Percentiles rank a stretch among this genome's conserved stretches.
phyloP scores from a whole-genome alignment of 2,888 invertebrate species.

The Dolichomitus sp. region DNA sequence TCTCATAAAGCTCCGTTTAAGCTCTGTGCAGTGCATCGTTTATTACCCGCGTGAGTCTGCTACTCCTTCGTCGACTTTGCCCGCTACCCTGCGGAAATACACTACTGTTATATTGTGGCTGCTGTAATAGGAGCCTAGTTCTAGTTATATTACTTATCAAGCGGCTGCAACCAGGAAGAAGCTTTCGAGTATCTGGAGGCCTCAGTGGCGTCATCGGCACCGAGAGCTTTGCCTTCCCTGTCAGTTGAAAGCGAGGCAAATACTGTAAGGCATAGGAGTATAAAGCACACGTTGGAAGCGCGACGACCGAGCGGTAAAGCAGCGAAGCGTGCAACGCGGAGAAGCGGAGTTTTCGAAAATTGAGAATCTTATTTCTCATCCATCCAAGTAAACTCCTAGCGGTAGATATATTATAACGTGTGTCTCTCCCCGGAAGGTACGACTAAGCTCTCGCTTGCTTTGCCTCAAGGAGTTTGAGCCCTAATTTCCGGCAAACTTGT shows the following conservation, averaged over 20 bases:
- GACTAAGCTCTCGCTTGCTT: conserved; percentile 13
- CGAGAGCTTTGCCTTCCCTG: neutral
- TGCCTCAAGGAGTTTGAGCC: conserved; percentile 57
- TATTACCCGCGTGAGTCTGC: conserved; percentile 74
- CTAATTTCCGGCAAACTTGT: conserved; percentile 65
- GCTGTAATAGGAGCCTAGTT: conserved; percentile 39
- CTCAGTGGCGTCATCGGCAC: neutral
- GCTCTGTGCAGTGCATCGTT: conserved; percentile 81
- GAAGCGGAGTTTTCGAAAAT: conserved; percentile 42
- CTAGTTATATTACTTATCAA: conserved; percentile 65
- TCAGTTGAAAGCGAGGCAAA: neutral
- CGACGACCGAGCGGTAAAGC: neutral
- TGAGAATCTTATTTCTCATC: conserved; percentile 42
- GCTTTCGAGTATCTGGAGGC: neutral
- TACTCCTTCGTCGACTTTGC: conserved; percentile 70
- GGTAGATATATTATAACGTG: conserved; percentile 35
- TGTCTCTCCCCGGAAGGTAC: conserved; percentile 7
- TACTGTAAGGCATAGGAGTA: neutral
- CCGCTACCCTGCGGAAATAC: conserved; percentile 72
- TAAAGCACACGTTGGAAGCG: conserved; percentile 1
- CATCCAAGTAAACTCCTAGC: conserved; percentile 7
- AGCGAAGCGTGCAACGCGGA: neutral
- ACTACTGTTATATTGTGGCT: conserved; percentile 62
- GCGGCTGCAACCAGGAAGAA: conserved; percentile 46
- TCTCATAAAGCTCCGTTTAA: conserved; percentile 84